Evolutionary conservation across 2,888 invertebrate species (phyloP).

Genomic region (Erpobdella octoculata): DNA sequence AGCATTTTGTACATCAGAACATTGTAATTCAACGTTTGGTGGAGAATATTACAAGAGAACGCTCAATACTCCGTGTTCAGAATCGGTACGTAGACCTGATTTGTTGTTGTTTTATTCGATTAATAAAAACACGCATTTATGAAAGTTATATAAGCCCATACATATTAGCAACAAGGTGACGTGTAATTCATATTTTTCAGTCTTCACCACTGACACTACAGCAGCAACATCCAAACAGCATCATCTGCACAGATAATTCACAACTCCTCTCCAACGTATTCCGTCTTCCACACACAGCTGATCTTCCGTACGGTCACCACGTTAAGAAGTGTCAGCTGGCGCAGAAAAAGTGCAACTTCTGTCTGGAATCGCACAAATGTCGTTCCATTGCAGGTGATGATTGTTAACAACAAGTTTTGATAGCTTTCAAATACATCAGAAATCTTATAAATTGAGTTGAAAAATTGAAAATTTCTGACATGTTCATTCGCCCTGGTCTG

Average conservation of each 20-base stretch:
- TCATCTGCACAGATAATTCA: background rate
- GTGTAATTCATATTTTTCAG: background rate
- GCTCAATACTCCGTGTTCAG: background rate
- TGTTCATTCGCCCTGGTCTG: too few relatives aligned
- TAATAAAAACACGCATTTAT: background rate
- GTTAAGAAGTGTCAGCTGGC: constrained; percentile 5
- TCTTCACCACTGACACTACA: background rate
- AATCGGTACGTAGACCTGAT: background rate
- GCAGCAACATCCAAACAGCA: constrained; percentile 7
- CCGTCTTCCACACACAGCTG: background rate
- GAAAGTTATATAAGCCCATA: background rate
- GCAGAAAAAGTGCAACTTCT: background rate
- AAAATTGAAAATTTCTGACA: too few relatives aligned
- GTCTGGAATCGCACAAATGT: background rate
- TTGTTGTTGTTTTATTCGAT: background rate
- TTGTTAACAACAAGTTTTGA: too few relatives aligned
- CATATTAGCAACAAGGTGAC: background rate
- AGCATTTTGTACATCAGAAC: background rate
- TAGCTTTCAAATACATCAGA: too few relatives aligned
- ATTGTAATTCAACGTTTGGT: background rate
- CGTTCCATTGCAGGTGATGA: too few relatives aligned
- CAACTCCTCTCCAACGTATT: constrained; percentile 4
- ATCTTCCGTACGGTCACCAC: background rate
- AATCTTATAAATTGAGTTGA: too few relatives aligned
- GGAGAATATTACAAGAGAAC: background rate